Evolutionary conservation across 1,140 invertebrate genomes (phyloP).

Genomic region (Brachionus rubens): DNA sequence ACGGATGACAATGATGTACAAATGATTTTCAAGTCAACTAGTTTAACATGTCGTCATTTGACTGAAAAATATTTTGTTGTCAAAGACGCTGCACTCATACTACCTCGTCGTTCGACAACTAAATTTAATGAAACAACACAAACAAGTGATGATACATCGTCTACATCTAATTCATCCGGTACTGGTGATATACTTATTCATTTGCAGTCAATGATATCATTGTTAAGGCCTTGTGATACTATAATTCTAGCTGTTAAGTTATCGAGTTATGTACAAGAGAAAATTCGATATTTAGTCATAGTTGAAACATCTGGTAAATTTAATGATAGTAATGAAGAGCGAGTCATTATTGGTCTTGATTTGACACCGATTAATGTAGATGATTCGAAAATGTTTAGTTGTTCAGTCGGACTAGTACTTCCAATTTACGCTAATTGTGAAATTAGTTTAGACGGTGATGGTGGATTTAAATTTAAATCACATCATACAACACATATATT

Average conservation of each 20-base stretch:
- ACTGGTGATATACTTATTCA: slow-evolving; percentile 45
- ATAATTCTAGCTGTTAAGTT: slow-evolving; percentile 43
- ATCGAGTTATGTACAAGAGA: slow-evolving; percentile 28
- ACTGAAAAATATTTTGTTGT: slow-evolving; percentile 44
- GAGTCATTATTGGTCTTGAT: slow-evolving; percentile 27
- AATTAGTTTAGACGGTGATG: slow-evolving; percentile 38
- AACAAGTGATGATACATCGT: neutral
- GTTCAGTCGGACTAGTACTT: slow-evolving; percentile 10
- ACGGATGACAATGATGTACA: neutral
- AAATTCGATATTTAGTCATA: slow-evolving; percentile 43
- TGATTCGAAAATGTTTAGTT: neutral
- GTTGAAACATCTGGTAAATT: slow-evolving; percentile 9
- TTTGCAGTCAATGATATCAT: slow-evolving; percentile 42
- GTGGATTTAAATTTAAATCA: slow-evolving; percentile 42
- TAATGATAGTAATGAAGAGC: neutral
- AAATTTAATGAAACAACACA: neutral
- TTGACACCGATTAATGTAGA: neutral
- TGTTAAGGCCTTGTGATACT: slow-evolving; percentile 29
- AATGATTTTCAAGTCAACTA: neutral
- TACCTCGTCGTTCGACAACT: slow-evolving; percentile 26
- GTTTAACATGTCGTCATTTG: neutral
- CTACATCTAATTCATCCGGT: neutral
- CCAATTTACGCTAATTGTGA: slow-evolving; percentile 45
- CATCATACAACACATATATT: slow-evolving; percentile 45
- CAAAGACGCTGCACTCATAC: slow-evolving; percentile 37